Base-by-base conservation (phyloP, 2,797 vertebrate genomes). In the Halcyon smyrnensis region DNA sequence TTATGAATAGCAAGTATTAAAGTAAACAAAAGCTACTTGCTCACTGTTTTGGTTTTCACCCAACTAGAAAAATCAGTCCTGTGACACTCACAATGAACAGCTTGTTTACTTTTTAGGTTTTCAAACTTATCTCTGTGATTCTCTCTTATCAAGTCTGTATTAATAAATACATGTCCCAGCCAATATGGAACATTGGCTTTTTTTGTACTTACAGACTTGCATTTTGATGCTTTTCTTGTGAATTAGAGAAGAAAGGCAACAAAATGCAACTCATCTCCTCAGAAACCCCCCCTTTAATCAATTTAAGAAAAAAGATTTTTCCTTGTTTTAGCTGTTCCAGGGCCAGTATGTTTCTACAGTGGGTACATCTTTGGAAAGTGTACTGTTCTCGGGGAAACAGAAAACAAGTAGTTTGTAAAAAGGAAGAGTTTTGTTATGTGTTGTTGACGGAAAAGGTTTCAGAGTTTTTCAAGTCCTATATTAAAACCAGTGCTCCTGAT, bases 21-120 rank as follows among this genome's bases (percentile, higher is more conserved):
- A 62, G 53, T 64, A 83, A 94, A 64, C 28, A 91, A 81, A 93
- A 91, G 36, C 53, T 81, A 43, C 84, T 89, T 78, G 32, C 88
- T 94, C 51, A 30, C 39, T 79, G 62, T 41, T 89, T 84, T 70
- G 45, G 70, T 70, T 93, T 91, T 95, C 7, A 7, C 36, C 8
- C 41, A 85, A 32, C 28, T 65, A 78, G 62, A 74, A 87, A 87
- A 82, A 89, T 89, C 65, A 84, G 51, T 82, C 21, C 53, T 84
- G 48, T 74, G 48, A 64, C 80, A 84, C 23, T 64, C 45, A 43
- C 23, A 32, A 24, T 51, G 79, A 69, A 60, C 36, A 62, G 24
- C 30, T 45, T 36, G 10, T 71, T 87, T 91, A 39, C 70, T 67
- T 87, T 69, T 43, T 45, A 48, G 24, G 12, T 76, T 87, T 81